phyloP scores from a whole-genome alignment of 23 tunicate species.

The Trididemnum miniatum region DNA sequence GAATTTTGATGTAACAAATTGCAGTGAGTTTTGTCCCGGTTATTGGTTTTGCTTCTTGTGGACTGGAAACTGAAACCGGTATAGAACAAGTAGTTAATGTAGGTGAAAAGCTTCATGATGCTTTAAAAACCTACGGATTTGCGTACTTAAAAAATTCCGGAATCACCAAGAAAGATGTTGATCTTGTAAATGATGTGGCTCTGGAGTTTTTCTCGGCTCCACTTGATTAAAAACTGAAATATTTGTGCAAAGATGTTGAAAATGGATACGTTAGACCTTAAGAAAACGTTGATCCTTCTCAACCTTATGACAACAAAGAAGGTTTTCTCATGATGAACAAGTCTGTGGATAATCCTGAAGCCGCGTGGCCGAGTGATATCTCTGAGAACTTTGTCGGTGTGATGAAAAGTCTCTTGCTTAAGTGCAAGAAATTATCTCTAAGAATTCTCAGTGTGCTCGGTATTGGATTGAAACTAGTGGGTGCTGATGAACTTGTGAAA shows the following conservation, averaged over 20 bases:
- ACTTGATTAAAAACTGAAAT: background rate
- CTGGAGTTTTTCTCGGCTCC: background rate
- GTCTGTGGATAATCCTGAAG: too few species aligned
- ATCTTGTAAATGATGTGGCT: background rate
- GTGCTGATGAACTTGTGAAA: too few species aligned
- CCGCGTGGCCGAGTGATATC: conserved; percentile 55
- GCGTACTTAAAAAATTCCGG: conserved; percentile 48
- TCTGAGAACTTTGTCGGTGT: conserved; percentile 25
- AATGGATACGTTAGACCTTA: conserved; percentile 30
- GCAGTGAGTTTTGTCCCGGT: conserved; percentile 31
- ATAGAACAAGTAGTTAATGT: background rate
- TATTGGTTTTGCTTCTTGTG: conserved; percentile 25
- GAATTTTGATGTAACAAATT: too few species aligned
- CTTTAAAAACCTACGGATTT: conserved; percentile 32
- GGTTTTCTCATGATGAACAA: too few species aligned
- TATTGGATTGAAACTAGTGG: conserved; percentile 38
- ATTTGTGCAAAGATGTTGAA: background rate
- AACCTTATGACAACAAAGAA: too few species aligned
- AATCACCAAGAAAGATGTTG: background rate
- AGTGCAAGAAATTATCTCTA: conserved; percentile 32
- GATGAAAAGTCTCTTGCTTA: conserved; percentile 25
- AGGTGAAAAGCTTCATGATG: conserved; percentile 26
- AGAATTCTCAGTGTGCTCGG: conserved; percentile 30
- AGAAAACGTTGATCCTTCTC: too few species aligned
- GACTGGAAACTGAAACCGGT: background rate